These are phyloP conservation scores for Sitta europaea DNA, from an alignment of 2,113 vertebrate genomes.

Conservation along the genomic window DNA sequence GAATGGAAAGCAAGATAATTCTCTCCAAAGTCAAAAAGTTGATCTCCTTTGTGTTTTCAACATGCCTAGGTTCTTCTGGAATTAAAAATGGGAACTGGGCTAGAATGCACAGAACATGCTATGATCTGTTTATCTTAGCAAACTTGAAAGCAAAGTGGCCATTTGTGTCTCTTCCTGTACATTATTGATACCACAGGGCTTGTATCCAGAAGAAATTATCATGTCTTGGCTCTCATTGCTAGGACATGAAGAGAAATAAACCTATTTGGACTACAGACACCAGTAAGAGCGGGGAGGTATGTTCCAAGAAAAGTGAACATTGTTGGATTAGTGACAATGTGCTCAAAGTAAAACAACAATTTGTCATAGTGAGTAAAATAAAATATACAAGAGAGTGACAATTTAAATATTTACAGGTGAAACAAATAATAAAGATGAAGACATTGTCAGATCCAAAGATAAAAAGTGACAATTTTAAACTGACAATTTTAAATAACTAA, in stretches of 20 bases:
- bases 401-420: conserved; percentile 38
- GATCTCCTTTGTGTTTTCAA: not conserved
- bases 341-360: not conserved
- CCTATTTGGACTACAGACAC: not conserved
- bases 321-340: not conserved
- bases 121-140: not conserved
- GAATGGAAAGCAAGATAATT: conserved; percentile 7
- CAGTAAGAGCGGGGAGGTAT: not conserved
- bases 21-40: not conserved
- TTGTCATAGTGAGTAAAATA: not conserved
- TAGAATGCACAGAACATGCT: not conserved
- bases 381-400: not conserved
- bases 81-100: not conserved
- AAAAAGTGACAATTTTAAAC: conserved; percentile 34
- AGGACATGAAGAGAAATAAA: not conserved
- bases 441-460: conserved; percentile 5
- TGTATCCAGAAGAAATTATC: not conserved
- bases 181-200: not conserved
- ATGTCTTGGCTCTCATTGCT: not conserved
- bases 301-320: not conserved
- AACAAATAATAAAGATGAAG: not conserved
- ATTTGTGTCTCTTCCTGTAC: not conserved
- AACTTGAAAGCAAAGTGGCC: not conserved
- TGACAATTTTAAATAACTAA: conserved; percentile 3
- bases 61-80: not conserved